Percentiles rank a stretch among this genome's conserved stretches.
Evolutionary conservation across 2,888 invertebrate species (phyloP).

Genomic region (Catocala nupta): DNA sequence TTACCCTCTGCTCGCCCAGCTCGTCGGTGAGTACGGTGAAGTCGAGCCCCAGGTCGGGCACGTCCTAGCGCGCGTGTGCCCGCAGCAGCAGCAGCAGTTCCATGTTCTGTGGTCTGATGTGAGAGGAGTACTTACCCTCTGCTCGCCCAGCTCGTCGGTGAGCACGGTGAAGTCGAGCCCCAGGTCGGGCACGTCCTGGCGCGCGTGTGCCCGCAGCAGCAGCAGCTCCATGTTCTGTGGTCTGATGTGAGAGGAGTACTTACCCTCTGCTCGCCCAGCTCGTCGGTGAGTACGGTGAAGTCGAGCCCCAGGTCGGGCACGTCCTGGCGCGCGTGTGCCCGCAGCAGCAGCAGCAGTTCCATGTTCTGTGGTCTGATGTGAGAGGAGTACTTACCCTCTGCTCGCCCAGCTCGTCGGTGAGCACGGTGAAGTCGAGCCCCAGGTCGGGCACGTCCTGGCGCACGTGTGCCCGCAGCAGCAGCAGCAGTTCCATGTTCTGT

Average conservation of each 20-base stretch:
- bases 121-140: slow-evolving; percentile 60
- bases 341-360: slow-evolving; percentile 94
- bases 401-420: slow-evolving; percentile 96
- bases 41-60: slow-evolving; percentile 95
- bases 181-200: slow-evolving; percentile 94
- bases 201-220: slow-evolving; percentile 93
- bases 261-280: slow-evolving; percentile 92
- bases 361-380: too few species aligned
- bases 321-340: slow-evolving; percentile 93
- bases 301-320: slow-evolving; percentile 96
- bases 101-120: too few species aligned
- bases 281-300: slow-evolving; percentile 96
- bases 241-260: slow-evolving; percentile 29
- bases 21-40: slow-evolving; percentile 97
- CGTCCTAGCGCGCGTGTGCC: slow-evolving; percentile 93
- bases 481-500: slow-evolving; percentile 83
- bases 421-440: slow-evolving; percentile 97
- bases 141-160: slow-evolving; percentile 96
- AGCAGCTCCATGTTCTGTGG: slow-evolving; percentile 79
- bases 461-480: slow-evolving; percentile 94
- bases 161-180: slow-evolving; percentile 97
- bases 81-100: slow-evolving; percentile 95
- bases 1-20: slow-evolving; percentile 91
- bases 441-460: slow-evolving; percentile 94
- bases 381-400: slow-evolving; percentile 71